These are phyloP conservation scores for Campylomormyrus numenius DNA, from an alignment of 2,113 vertebrate genomes.

Conservation along the genomic window DNA sequence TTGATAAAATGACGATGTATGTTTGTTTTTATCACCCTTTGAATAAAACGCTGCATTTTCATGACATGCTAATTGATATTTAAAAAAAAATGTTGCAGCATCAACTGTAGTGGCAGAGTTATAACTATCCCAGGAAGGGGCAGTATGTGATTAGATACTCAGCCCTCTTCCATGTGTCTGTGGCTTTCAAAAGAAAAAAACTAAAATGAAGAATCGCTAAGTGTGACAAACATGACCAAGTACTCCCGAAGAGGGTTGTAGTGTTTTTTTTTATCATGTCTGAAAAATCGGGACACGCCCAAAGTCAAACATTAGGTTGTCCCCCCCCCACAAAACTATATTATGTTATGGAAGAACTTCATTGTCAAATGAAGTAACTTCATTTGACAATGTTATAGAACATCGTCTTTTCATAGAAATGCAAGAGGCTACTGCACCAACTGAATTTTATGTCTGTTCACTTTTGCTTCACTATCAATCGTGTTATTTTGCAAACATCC, in stretches of 20 bases:
- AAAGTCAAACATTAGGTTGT: neutral
- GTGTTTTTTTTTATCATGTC: neutral
- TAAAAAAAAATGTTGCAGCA: neutral
- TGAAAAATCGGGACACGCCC: neutral
- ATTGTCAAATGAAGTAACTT: too few species aligned
- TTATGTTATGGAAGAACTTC: neutral
- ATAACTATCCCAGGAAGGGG: neutral
- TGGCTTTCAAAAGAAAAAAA: neutral
- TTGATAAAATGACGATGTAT: neutral
- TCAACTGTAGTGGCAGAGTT: neutral
- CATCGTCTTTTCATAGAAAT: neutral
- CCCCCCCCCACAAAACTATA: neutral
- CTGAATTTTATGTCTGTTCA: neutral
- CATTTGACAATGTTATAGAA: neutral
- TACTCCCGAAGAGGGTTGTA: neutral
- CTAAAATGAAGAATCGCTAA: neutral
- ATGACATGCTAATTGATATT: neutral
- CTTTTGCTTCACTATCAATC: neutral
- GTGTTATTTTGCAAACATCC: neutral
- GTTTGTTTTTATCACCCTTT: neutral
- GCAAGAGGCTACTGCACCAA: neutral
- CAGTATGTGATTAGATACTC: neutral
- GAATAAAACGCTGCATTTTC: neutral
- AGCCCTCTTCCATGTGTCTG: neutral
- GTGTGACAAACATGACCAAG: neutral